Evolutionary conservation across 2,797 vertebrate species (phyloP), one percentile per base, ranked within the genome.

Genomic region (Hippoglossus hippoglossus): DNA sequence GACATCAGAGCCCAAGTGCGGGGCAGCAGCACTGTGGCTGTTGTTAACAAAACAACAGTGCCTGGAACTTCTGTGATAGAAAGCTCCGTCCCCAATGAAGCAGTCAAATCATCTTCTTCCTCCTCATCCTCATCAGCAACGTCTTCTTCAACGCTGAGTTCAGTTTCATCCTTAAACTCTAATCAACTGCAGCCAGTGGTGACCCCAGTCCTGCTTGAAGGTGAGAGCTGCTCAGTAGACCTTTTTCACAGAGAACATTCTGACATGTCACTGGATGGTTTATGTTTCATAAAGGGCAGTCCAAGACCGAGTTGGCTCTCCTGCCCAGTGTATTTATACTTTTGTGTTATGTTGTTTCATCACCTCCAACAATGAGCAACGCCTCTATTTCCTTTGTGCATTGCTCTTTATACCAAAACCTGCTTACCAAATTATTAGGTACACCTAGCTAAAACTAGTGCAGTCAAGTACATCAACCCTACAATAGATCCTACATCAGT

Each of bases 1-100:
- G 90, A 95, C 76, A 52, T 87, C 58, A 93, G 80, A 67, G 89
- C 65, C 44, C 91, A 79, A 2, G 64, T 75, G 15, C 83, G 75
- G 83, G 91, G 88, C 75, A 82, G 64, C 66, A 76, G 63, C 61
- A 89, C 81, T 81, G 67, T 75, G 49, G 84, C 86, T 50, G 71
- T 79, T 47, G 65, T 90, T 21, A 92, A 88, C 41, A 93, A 89
- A 73, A 85, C 86, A 24, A 31, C 52, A 58, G 44, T 57, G 28
- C 26, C 67, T 16, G 44, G 19, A 22, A 57, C 4, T 2, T 36
- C 80, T 74, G 80, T 41, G 24, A 83, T 75, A 79, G 54, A 93
- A 86, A 89, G 36, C 71, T 61, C 80, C 0, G 49, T 60, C 28
- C 78, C 83, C 44, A 85, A 47, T 46, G 67, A 82, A 6, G 74